Evolutionary conservation across 1,140 invertebrate species (phyloP), one percentile per base, ranked within the genome.

Genomic region (Procambarus clarkii): DNA sequence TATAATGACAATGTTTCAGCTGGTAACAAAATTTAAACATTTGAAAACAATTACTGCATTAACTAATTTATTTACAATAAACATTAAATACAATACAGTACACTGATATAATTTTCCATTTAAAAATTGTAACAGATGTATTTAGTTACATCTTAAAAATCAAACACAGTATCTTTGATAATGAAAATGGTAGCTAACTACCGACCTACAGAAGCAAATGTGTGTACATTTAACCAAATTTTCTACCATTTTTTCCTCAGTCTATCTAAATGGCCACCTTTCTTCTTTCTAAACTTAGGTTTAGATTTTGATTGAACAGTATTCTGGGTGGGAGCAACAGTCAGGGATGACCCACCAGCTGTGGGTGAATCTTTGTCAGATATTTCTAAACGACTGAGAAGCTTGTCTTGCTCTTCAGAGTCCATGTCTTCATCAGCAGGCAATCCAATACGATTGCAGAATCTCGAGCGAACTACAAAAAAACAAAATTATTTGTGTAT

Each of bases 381-480:
- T 74, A 0, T 5, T 69, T 64, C 13, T 18, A 64, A 21, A 21
- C 18, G 13, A 13, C 18, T 13, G 21, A 21, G 21, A 18, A 2
- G n/a, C 24, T 50, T 45, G 4, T 34, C 58, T 71, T 15, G 48
- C 0, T 46, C 58, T 18, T 82, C 87, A 45, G 46, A n/a, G 2
- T 81, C 87, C 79, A 81, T 81, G 7, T 88, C 79, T n/a, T 60
- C 48, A 44, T 44, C 84, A 48, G 69, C 82, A 9, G 86, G 91
- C 86, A 92, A 71, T n/a, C 86, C 86, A 48, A 92, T 15, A 34
- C 91, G 81, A 24, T 45, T 69, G 76, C 86, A 92, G 81, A 92
- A 92, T 24, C 11, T 79, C 15, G 76, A 77, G n/a, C 91, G 86
- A 5, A 85, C 91, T 92, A 81, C 21, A 71, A 4, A 46, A 34